Conservation (phyloP, 2,888 invertebrate species). For the Fragum whitleyi region DNA sequence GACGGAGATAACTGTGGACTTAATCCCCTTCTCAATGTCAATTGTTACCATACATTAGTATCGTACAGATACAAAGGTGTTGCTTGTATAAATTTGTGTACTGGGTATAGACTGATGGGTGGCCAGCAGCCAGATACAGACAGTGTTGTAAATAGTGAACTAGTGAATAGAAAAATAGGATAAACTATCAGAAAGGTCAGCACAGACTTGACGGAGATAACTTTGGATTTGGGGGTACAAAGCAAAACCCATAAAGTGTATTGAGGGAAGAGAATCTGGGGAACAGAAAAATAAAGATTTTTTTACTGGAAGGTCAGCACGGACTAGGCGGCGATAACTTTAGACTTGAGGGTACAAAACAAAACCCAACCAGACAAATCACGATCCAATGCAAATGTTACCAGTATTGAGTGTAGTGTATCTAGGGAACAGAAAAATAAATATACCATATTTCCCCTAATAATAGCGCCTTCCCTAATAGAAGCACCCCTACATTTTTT, state of each 20-base stretch:
- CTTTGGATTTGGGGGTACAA: too few species aligned
- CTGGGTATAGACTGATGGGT: constrained; percentile 72
- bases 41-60: too few species aligned
- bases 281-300: background rate
- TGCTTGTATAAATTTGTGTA: constrained; percentile 70
- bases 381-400: too few species aligned
- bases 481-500: too few species aligned
- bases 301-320: background rate
- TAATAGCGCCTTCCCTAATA: too few species aligned
- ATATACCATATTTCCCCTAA: too few species aligned
- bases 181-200: background rate
- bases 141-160: background rate
- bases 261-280: too few species aligned
- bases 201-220: background rate
- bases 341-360: too few species aligned
- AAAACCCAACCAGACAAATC: too few species aligned
- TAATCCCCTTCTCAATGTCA: too few species aligned
- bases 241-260: too few species aligned
- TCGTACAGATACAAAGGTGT: constrained; percentile 74
- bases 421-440: background rate
- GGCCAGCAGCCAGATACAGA: constrained; percentile 23
- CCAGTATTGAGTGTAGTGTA: too few species aligned
- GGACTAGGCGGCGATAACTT: background rate
- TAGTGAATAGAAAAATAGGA: background rate
- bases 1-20: background rate